Evolutionary conservation across 2,113 vertebrate genomes (phyloP), one percentile per base, ranked within the genome.

Genomic region (Mesitornis unicolor): DNA sequence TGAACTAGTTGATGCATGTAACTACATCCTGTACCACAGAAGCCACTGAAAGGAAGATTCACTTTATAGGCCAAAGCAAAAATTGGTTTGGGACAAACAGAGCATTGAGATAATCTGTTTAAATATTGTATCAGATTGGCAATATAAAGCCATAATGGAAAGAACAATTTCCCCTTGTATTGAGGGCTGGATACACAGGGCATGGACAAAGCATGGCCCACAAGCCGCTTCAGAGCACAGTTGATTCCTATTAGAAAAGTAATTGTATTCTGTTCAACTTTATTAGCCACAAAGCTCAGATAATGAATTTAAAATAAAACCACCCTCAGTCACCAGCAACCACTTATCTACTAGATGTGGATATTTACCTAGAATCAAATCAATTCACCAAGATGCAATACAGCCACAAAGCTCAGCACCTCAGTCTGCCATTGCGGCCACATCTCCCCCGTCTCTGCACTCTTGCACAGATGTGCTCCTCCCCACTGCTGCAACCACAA

Each of bases 1-100:
- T 94, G 92, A 94, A 96, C 96, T 93, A 96, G 93, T 57, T 92
- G 95, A 96, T 94, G 93, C 95, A 94, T 94, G 86, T 90, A 94
- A 92, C 92, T 97, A 90, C 92, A 92, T 95, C 93, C 95, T 92
- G 81, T 89, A 94, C 91, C 95, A 94, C 85, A 97, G 89, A 90
- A 94, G 80, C 90, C 73, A 4, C 92, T 91, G 80, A 96, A 82
- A 95, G 71, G 83, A 85, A 96, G 84, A 97, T 89, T 90, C 90
- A 67, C 81, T 96, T 93, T 91, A 96, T n/a, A 95, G 82, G 68
- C 65, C 84, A 95, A 93, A 91, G 84, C 50, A 95, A 92, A 96
- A 97, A 96, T 78, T 93, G 89, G 79, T 93, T 84, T 96, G 87
- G 93, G 93, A 89, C 88, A 95, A 93, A 89, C 61, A 88, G 75